Conservation (phyloP, 2,113 vertebrate species). For the Electrona antarctica region DNA sequence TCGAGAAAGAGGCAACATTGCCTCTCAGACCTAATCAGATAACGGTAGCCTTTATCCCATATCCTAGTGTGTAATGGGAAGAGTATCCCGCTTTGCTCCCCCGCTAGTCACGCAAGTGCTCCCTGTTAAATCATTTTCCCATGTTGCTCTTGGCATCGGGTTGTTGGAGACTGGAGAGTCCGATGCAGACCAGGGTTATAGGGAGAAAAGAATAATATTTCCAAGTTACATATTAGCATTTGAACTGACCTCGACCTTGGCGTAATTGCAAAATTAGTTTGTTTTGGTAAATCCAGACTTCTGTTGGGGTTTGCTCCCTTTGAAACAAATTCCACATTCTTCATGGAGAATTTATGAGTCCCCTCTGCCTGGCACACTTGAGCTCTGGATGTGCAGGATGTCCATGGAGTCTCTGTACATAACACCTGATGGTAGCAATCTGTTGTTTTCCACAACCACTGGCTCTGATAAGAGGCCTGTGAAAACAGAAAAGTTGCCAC, state of each 20-base stretch:
- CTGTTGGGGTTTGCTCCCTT: constrained; percentile 48
- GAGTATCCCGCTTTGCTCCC: constrained; percentile 43
- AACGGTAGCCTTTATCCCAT: constrained; percentile 29
- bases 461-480: constrained; percentile 12
- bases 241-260: constrained; percentile 50
- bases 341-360: constrained; percentile 47
- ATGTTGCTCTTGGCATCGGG: constrained; percentile 63
- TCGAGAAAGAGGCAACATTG: constrained; percentile 10
- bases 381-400: constrained; percentile 13
- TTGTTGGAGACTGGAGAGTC: constrained; percentile 23
- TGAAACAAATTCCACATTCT: constrained; percentile 67
- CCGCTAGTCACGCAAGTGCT: constrained; percentile 59
- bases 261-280: constrained; percentile 63
- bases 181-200: constrained; percentile 43
- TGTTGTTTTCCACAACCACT: constrained; percentile 27
- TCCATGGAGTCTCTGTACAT: not conserved
- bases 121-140: constrained; percentile 64
- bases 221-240: constrained; percentile 48
- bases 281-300: constrained; percentile 63
- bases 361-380: constrained; percentile 3
- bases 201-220: constrained; percentile 55
- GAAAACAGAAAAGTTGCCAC: constrained; percentile 33
- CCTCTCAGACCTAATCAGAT: constrained; percentile 35
- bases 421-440: constrained; percentile 10
- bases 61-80: constrained; percentile 34